Base-by-base conservation (phyloP, 2,888 invertebrate species). In the Macrosoma leucophasiata region DNA sequence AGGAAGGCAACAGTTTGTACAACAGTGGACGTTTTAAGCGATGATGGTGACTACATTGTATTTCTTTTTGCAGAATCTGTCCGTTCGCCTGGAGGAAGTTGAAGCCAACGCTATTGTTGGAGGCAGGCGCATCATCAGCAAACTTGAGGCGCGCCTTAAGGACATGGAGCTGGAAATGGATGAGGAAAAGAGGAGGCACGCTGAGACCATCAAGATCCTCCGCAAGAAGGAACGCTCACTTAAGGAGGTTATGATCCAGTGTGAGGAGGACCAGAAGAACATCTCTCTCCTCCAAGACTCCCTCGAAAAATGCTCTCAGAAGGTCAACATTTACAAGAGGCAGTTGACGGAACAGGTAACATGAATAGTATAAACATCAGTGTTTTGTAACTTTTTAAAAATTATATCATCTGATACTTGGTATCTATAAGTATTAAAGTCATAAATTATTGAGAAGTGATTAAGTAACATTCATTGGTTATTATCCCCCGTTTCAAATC, bases 181-280 rank as follows among this genome's bases (percentile, higher is more conserved):
- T 68, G 97, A 97, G 79, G 97, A 98, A 85, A 96, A 96, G 88
- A 92, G 97, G 74, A 92, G 97, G 73, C 97, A 98, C 85, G 92
- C 96, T 55, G 97, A 98, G 84, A 96, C 97, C 63, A 95, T 97
- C 78, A 97, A 97, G 89, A 96, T 97, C 76, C 88, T 97, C 69
- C 94, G 97, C 85, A 98, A 98, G 90, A 98, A 98, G 91, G 97
- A 98, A 76, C 95, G 97, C 65, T 91, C 91, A 65, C 92, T 97
- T 68, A 97, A 98, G 88, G 97, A 97, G 82, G 91, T 97, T 49
- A 90, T 96, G 85, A 91, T 97, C 60, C 95, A 96, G 78, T 93
- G 94, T 66, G 97, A 97, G 81, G 97, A 98, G 78, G 97, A 98
- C 84, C 93, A 97, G 84, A 97, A 96, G 91, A 96, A 95, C 86